Evolutionary conservation across 2,797 vertebrate species (phyloP), one percentile per base, ranked within the genome.

Genomic region (Melanogrammus aeglefinus): DNA sequence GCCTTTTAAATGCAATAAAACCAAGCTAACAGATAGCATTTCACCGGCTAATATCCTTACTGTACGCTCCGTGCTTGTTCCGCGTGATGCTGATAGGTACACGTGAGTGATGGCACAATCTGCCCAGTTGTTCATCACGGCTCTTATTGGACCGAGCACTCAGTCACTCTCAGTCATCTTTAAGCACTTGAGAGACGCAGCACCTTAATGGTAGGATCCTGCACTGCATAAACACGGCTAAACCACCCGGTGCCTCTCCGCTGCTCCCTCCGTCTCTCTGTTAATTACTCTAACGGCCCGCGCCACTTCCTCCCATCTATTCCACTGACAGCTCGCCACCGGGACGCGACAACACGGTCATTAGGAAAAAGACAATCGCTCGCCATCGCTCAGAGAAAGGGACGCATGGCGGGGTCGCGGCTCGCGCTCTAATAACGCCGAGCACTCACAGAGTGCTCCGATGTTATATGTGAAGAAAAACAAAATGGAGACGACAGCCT

Each of bases 101-200:
- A 18, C 73, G 80, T 75, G 77, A 88, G 80, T 76, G 82, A 81
- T 81, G 16, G 66, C 69, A 75, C 80, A 75, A 79, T 74, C 78
- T 78, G 76, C 51, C 80, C 31, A 71, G 71, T 38, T 78, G 51
- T 82, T 51, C 75, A 78, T 81, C 81, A 78, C 75, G 82, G 71
- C n/a, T 82, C 83, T 86, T 81, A 87, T 91, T 84, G 81, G 81
- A 89, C 86, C 83, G 88, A 83, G 80, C 81, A 80, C 79, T 85
- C 47, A 51, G 41, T 44, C 41, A 44, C 41, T 44, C 41, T 13
- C 41, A 85, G 80, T 75, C 69, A 77, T 77, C 85, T 81, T 66
- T 76, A 36, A 76, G 44, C 69, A 73, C 76, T 16, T 39, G 76
- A 75, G 44, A 69, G 75, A 4, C 44, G 41, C 69, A 66, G 82